Evolutionary conservation across 2,888 invertebrate species (phyloP), one percentile per base, ranked within the genome.

Genomic region (Globia sparganii): DNA sequence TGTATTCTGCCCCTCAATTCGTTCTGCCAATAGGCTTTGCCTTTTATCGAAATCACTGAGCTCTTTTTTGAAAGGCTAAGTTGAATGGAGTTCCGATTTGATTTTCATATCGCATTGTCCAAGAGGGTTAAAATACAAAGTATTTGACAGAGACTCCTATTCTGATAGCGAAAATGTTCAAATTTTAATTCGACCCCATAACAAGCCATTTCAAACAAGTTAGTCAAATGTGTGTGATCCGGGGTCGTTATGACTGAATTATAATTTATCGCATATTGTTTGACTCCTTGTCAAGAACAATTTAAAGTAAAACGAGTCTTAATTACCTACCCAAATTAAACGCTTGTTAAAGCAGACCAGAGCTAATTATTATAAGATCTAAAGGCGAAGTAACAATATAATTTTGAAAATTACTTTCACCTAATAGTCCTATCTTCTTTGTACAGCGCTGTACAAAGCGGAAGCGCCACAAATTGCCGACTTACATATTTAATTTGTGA

Each of bases 341-440:
- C 90, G 93, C 93, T 94, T 94, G 93, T 94, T 95, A 94, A 95
- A 94, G 90, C 91, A 93, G 92, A 93, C 93, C 92, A 92, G 92
- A 94, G 94, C 95, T 95, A 95, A 96, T 96, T 94, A 94, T 96
- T 92, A 93, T 90, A 93, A 93, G 93, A 95, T 95, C 93, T 92
- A 93, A 94, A 93, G 92, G 93, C 93, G 92, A 93, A 94, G 93
- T 94, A 94, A 95, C 94, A 94, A 94, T 94, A 94, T 94, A 94
- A 95, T 94, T 95, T 93, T 90, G 92, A 92, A 95, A 95, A 95
- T 95, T 94, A 95, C 94, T 94, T 94, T 94, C 91, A 87, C 90
- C 90, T 93, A 95, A 94, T 93, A 93, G 93, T 93, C 94, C 87
- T 91, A 80, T 90, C 87, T 92, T 94, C 95, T 94, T 94, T 94